Evolutionary conservation across 2,888 invertebrate species (phyloP).

Genomic region (Aspidiotus rigidus): DNA sequence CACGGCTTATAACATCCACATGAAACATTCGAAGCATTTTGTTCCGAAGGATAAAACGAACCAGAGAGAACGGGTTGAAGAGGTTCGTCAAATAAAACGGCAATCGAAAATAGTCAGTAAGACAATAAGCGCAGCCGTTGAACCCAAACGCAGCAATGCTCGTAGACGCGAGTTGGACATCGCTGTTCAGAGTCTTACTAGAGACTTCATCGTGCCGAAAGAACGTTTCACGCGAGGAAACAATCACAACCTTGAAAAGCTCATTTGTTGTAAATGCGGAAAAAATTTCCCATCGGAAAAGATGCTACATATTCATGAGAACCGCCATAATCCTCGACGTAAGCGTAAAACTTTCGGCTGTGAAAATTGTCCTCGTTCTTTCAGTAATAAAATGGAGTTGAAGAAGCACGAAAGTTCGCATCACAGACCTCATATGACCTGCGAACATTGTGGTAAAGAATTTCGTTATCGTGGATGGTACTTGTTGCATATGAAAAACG

Average conservation of each 20-base stretch:
- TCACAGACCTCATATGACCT: constrained; percentile 18
- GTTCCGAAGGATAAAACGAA: constrained; percentile 10
- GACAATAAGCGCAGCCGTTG: background rate
- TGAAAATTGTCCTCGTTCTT: constrained; percentile 19
- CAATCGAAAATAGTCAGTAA: background rate
- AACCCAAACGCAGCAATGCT: background rate
- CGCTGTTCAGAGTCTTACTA: constrained; percentile 17
- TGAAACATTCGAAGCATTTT: constrained; percentile 35
- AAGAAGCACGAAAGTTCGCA: constrained; percentile 17
- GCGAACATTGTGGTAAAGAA: constrained; percentile 22
- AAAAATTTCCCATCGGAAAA: constrained; percentile 34
- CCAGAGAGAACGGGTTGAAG: constrained; percentile 11
- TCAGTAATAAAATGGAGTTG: constrained; percentile 18
- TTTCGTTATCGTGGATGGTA: constrained; percentile 27
- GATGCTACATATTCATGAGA: constrained; percentile 29
- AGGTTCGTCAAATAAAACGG: constrained; percentile 1
- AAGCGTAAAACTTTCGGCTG: constrained; percentile 27
- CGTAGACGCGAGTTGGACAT: constrained; percentile 17
- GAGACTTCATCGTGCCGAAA: constrained; percentile 17
- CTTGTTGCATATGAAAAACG: constrained; percentile 19
- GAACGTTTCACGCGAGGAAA: constrained; percentile 9
- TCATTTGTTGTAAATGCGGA: constrained; percentile 35
- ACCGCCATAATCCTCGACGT: constrained; percentile 30
- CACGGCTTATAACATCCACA: constrained; percentile 37
- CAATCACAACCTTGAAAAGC: constrained; percentile 25